A percentile compares a stretch with the other conserved stretches of the same genome.
These are phyloP conservation scores for Cataglyphis altisquamis DNA, from an alignment of 2,888 invertebrate species.

Conservation along the genomic window DNA sequence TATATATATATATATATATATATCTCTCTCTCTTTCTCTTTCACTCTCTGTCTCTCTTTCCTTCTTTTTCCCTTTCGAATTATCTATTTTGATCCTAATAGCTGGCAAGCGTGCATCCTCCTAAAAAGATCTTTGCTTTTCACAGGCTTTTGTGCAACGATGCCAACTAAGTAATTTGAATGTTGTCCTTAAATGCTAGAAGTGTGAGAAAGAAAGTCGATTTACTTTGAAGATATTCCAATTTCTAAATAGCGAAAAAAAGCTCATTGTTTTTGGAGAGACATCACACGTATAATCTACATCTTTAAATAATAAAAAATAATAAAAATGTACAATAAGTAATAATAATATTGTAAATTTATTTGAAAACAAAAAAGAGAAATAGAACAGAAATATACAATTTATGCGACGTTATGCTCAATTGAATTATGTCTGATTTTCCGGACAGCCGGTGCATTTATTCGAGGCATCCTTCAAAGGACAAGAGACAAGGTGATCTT, in stretches of 20 bases:
- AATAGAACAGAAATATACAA: background rate
- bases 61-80: slow-evolving; percentile 11
- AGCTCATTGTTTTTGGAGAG: background rate
- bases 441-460: slow-evolving; percentile 36
- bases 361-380: background rate
- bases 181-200: slow-evolving; percentile 54
- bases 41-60: background rate
- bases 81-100: slow-evolving; percentile 21
- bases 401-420: slow-evolving; percentile 16
- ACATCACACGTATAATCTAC: background rate
- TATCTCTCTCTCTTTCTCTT: slow-evolving; percentile 14
- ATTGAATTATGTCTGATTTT: slow-evolving; percentile 38
- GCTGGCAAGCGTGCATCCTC: background rate
- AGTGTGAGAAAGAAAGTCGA: background rate
- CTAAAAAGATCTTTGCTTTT: slow-evolving; percentile 42
- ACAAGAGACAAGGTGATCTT: slow-evolving; percentile 47
- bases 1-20: too few species aligned
- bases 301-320: slow-evolving; percentile 4
- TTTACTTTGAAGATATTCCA: slow-evolving; percentile 16
- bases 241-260: background rate
- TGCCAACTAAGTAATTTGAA: slow-evolving; percentile 73
- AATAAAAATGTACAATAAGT: background rate
- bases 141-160: slow-evolving; percentile 48
- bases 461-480: slow-evolving; percentile 36
- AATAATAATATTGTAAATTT: slow-evolving; percentile 9